phyloP scores from a whole-genome alignment of 2,797 vertebrate genomes.

The Hippopotamyrus pictus region DNA sequence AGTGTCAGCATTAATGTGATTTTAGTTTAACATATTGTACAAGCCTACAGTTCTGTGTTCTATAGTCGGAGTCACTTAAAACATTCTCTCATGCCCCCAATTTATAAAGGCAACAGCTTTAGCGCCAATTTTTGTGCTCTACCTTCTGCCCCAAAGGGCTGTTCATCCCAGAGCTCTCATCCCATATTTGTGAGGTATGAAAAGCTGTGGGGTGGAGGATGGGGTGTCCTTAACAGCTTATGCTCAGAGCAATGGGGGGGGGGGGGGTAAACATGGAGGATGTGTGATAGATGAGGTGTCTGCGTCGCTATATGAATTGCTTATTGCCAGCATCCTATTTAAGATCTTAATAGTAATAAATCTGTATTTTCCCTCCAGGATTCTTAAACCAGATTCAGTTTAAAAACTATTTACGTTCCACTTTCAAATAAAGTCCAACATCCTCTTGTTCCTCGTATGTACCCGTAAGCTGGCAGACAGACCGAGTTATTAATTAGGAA shows the following conservation, averaged over 20 bases:
- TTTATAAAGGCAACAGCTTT: constrained; percentile 39
- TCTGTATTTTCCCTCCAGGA: neutral
- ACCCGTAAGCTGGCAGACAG: neutral
- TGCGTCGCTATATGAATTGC: neutral
- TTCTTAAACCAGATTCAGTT: neutral
- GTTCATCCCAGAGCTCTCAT: constrained; percentile 20
- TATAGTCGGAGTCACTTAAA: neutral
- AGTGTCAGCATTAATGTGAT: neutral
- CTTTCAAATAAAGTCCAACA: neutral
- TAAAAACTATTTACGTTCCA: neutral
- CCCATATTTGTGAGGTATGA: constrained; percentile 21
- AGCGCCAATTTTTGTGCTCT: constrained; percentile 35
- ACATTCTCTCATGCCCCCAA: neutral
- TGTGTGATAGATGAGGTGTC: neutral
- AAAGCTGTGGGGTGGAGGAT: neutral
- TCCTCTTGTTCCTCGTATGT: neutral
- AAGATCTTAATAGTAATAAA: neutral
- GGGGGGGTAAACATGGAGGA: neutral
- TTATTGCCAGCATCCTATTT: neutral
- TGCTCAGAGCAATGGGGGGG: neutral
- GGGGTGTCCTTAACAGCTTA: neutral
- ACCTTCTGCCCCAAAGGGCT: neutral
- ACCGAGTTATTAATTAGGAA: constrained; percentile 22
- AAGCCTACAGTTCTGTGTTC: neutral
- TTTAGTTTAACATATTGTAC: constrained; percentile 19